Evolutionary conservation across 2,113 vertebrate genomes (phyloP).

Genomic region (Amphiprion percula): DNA sequence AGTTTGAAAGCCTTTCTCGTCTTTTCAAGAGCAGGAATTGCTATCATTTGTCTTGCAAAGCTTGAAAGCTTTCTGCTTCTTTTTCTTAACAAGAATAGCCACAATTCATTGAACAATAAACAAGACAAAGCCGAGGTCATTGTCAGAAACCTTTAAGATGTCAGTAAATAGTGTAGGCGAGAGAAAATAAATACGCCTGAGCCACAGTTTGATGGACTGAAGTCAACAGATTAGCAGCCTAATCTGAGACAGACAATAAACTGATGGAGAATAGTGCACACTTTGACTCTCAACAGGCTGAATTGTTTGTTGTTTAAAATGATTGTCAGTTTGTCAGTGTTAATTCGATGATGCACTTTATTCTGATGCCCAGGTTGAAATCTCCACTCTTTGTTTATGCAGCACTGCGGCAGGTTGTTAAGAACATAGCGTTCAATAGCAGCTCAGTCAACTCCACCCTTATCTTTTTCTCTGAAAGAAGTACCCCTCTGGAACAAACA

Average conservation of each 20-base stretch:
- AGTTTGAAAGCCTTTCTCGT: conserved; percentile 70
- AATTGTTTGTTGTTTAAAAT: not conserved
- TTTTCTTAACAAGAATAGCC: conserved; percentile 42
- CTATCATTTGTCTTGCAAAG: conserved; percentile 71
- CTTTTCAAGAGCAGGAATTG: conserved; percentile 63
- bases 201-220: not conserved
- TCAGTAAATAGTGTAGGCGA: not conserved
- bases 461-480: too few relatives aligned
- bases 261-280: not conserved
- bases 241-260: not conserved
- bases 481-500: not conserved
- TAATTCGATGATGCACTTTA: not conserved
- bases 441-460: too few relatives aligned
- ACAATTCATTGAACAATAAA: conserved; percentile 54
- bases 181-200: not conserved
- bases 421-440: too few relatives aligned
- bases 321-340: not conserved
- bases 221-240: not conserved
- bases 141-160: conserved; percentile 13
- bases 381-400: too few relatives aligned
- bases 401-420: too few relatives aligned
- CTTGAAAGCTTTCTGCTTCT: conserved; percentile 58
- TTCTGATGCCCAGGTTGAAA: too few relatives aligned
- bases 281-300: not conserved
- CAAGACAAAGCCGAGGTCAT: conserved; percentile 18